phyloP scores from a whole-genome alignment of 2,888 invertebrate species.

The Dorcus hopei region DNA sequence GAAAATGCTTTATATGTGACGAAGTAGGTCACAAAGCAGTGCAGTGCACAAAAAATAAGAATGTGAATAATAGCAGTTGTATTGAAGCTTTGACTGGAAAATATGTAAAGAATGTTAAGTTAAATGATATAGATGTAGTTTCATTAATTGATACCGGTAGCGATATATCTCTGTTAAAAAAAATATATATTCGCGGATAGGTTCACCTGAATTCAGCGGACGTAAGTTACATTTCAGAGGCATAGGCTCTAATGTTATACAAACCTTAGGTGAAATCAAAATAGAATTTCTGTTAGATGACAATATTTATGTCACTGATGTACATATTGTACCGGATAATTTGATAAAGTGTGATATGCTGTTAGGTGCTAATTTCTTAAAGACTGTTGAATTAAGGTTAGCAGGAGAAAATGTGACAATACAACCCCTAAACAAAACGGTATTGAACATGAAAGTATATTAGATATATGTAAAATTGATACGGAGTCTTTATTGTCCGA shows the following conservation, averaged over 20 bases:
- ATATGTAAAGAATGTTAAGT: neutral
- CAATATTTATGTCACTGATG: neutral
- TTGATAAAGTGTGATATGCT: conserved; percentile 5
- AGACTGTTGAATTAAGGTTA: conserved; percentile 1
- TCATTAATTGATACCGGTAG: no score
- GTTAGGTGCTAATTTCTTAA: conserved; percentile 10
- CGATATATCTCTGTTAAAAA: neutral
- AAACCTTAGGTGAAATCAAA: conserved; percentile 10
- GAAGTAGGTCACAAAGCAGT: conserved; percentile 21
- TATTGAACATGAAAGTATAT: neutral
- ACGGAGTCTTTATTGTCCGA: neutral
- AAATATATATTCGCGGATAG: neutral
- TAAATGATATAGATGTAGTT: neutral
- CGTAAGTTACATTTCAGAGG: conserved; percentile 5
- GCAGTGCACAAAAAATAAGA: conserved; percentile 17
- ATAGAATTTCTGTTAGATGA: neutral
- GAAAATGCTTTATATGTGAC: conserved; percentile 35
- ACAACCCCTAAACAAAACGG: neutral
- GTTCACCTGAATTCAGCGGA: conserved; percentile 4
- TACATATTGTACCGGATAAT: conserved; percentile 13
- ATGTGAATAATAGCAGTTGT: neutral
- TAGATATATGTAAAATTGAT: neutral
- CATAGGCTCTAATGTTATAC: conserved; percentile 2
- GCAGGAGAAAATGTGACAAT: neutral
- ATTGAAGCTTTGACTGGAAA: neutral